Conservation (phyloP, 2,888 invertebrate species). For the Drosophila melanosoma region DNA sequence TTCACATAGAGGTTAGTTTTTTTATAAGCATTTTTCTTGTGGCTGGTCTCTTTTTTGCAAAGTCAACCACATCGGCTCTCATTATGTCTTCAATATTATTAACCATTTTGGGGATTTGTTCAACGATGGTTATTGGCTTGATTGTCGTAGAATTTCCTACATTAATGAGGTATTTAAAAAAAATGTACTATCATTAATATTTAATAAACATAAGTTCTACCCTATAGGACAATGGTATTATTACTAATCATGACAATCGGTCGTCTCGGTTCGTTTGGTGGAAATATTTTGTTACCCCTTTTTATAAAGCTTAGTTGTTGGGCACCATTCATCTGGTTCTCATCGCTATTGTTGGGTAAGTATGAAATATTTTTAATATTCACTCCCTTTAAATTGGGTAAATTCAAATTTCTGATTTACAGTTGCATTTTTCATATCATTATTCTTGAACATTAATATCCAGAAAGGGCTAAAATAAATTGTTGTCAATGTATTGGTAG, state of each 20-base stretch:
- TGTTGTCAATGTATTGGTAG: background rate
- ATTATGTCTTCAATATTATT: conserved; percentile 86
- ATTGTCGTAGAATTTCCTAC: conserved; percentile 81
- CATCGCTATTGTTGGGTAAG: conserved; percentile 87
- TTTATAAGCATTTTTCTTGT: conserved; percentile 85
- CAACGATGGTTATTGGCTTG: conserved; percentile 74
- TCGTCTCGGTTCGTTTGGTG: conserved; percentile 89
- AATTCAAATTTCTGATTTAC: background rate
- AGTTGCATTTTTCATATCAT: conserved; percentile 67
- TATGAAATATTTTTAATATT: background rate
- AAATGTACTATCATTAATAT: background rate
- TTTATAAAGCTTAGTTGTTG: conserved; percentile 88
- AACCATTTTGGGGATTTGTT: conserved; percentile 74
- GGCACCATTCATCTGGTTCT: conserved; percentile 89
- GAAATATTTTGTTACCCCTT: conserved; percentile 89
- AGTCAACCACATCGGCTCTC: conserved; percentile 83
- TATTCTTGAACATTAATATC: conserved; percentile 63
- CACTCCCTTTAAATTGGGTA: background rate
- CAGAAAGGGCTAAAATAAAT: conserved; percentile 44
- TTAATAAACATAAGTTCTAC: background rate
- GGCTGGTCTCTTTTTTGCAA: conserved; percentile 86
- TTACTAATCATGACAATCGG: conserved; percentile 89
- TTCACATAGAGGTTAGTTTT: conserved; percentile 81
- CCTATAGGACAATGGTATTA: conserved; percentile 89
- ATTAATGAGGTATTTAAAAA: conserved; percentile 72